Base-by-base conservation (phyloP, 2,113 vertebrate genomes). In the Nibea albiflora region DNA sequence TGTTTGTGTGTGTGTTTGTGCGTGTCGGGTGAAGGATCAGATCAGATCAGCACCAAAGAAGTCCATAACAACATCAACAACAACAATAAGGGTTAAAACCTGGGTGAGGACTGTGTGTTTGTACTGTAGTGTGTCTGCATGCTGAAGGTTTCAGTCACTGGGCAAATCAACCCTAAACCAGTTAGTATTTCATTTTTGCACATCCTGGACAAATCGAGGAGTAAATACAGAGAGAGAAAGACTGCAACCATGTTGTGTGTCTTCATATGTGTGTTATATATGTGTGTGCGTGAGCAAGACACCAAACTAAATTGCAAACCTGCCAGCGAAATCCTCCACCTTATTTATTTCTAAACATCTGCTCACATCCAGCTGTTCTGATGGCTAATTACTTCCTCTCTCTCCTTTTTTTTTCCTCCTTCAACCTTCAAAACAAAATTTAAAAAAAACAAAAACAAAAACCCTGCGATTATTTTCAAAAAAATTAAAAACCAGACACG, bases 31-130 rank as follows among this genome's bases (percentile, higher is more conserved):
- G 80, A 69, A 91, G 88, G 92, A 85, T 89, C 81, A 84, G 78
- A 76, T 84, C 60, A 88, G 79, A 89, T 94, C 89, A 94, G 93
- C 92, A 95, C 92, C 92, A 93, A 90, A 85, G 66, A 89, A 89
- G 88, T 92, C 85, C 89, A 91, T 83, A 91, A 93, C 78, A 90
- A 88, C 85, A 86, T 84, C 79, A 68, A 90, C 79, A 80, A 93
- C 84, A 80, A 90, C 84, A 57, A 89, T 84, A 76, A 89, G 80
- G 85, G 76, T 85, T 65, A 62, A 80, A 89, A 63, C 78, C 81
- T 80, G 78, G 72, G 77, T 80, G 67, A 73, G 69, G 86, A 65
- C 57, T 72, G 52, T 80, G 77, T 73, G 63, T 83, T 7, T 87
- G 61, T 77, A 63, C 76, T 73, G 60, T 77, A 63, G 77, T 73